These are phyloP conservation scores for Hydropsyche betteni DNA, from an alignment of 2,888 invertebrate genomes.

Conservation along the genomic window DNA sequence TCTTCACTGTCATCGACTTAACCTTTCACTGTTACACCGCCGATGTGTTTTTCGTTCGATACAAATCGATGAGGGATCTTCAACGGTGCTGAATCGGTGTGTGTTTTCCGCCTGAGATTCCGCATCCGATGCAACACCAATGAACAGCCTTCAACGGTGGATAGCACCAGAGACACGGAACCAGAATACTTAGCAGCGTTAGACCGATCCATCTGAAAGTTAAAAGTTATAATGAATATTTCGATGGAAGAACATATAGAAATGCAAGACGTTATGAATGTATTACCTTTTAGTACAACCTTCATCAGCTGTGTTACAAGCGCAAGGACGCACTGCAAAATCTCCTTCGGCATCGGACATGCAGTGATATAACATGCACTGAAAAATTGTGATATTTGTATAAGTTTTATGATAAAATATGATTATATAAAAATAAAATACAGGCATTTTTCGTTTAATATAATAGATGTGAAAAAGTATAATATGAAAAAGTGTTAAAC, in stretches of 20 bases:
- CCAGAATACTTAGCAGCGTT: constrained; percentile 83
- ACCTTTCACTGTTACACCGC: not conserved
- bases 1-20: not conserved
- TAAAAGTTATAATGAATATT: not conserved
- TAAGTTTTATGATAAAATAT: no score
- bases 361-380: constrained; percentile 92
- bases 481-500: no score
- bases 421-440: no score
- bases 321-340: constrained; percentile 85
- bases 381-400: constrained; percentile 41
- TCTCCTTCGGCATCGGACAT: constrained; percentile 92
- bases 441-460: no score
- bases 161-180: constrained; percentile 96
- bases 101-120: constrained; percentile 86
- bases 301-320: constrained; percentile 74
- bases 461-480: no score
- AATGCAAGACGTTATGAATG: not conserved
- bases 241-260: not conserved
- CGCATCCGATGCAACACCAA: constrained; percentile 81
- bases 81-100: constrained; percentile 57
- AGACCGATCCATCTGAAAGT: constrained; percentile 79
- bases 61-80: constrained; percentile 1
- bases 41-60: not conserved
- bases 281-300: constrained; percentile 75
- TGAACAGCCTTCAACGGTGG: constrained; percentile 86